These are phyloP conservation scores for Aptenodytes patagonicus DNA, from an alignment of 2,113 vertebrate species.

Conservation along the genomic window DNA sequence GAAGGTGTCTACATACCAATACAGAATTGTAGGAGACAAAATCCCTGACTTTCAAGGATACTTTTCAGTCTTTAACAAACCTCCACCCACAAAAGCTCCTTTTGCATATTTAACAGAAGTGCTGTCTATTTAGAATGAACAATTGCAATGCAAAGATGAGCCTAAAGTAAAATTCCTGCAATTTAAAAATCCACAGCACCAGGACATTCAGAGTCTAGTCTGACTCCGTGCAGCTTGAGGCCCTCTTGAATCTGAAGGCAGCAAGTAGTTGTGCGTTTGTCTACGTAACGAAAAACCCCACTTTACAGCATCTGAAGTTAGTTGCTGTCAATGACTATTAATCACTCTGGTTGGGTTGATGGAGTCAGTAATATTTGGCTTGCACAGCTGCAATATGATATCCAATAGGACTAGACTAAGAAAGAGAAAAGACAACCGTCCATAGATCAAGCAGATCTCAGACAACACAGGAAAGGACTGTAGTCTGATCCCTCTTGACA, in stretches of 20 bases:
- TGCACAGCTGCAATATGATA: not conserved
- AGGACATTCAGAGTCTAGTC: not conserved
- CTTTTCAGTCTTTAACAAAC: not conserved
- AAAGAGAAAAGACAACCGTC: not conserved
- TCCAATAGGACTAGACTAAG: not conserved
- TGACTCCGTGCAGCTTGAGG: not conserved
- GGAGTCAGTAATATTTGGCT: not conserved
- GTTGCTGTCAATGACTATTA: not conserved
- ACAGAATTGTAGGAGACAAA: not conserved
- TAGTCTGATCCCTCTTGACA: not conserved
- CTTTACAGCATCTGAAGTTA: not conserved
- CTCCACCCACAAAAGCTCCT: not conserved
- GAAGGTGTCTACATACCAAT: not conserved
- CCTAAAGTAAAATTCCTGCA: not conserved
- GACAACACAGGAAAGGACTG: not conserved
- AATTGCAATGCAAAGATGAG: not conserved
- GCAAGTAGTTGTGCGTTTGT: not conserved
- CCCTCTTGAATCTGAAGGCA: not conserved
- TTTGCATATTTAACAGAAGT: not conserved
- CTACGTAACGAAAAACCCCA: fast-evolving
- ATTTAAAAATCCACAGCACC: not conserved
- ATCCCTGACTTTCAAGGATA: not conserved
- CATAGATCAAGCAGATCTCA: not conserved
- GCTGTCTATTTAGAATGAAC: not conserved
- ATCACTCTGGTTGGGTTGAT: not conserved